Percentiles rank a stretch among this genome's conserved stretches.
Evolutionary conservation across 2,113 vertebrate species (phyloP).

Genomic region (Thamnophis sirtalis): DNA sequence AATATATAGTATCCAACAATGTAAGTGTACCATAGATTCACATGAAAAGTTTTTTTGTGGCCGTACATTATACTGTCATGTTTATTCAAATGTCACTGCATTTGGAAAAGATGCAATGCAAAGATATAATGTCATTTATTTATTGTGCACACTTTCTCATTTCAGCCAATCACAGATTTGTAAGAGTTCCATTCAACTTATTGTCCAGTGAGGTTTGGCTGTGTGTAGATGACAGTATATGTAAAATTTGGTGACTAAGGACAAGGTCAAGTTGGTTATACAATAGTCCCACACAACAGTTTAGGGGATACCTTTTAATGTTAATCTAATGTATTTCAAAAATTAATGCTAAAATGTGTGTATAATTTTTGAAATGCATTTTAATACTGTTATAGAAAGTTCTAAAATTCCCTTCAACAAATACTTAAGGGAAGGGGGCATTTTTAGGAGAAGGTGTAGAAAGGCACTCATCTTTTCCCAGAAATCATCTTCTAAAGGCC

Average conservation of each 20-base stretch:
- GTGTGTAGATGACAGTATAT: not conserved
- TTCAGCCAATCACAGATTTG: not conserved
- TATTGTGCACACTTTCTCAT: not conserved
- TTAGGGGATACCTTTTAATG: not conserved
- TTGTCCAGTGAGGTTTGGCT: not conserved
- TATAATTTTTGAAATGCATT: not conserved
- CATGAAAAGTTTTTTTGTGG: not conserved
- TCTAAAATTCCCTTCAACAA: not conserved
- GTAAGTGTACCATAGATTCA: not conserved
- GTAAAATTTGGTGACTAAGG: not conserved
- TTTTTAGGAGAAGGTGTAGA: not conserved
- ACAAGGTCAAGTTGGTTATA: not conserved
- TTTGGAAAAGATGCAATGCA: not conserved
- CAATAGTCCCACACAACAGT: not conserved
- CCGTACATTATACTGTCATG: not conserved
- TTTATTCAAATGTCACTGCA: not conserved
- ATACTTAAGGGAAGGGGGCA: not conserved
- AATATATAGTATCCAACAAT: not conserved
- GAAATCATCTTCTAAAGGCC: not conserved
- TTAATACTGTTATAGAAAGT: not conserved
- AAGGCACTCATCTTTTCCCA: not conserved
- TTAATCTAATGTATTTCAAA: not conserved
- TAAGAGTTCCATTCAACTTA: not conserved
- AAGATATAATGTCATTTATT: not conserved
- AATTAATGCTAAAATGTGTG: not conserved